Evolutionary conservation across 2,888 invertebrate genomes (phyloP), one percentile per base, ranked within the genome.

Genomic region (Ephialtes manifestator): DNA sequence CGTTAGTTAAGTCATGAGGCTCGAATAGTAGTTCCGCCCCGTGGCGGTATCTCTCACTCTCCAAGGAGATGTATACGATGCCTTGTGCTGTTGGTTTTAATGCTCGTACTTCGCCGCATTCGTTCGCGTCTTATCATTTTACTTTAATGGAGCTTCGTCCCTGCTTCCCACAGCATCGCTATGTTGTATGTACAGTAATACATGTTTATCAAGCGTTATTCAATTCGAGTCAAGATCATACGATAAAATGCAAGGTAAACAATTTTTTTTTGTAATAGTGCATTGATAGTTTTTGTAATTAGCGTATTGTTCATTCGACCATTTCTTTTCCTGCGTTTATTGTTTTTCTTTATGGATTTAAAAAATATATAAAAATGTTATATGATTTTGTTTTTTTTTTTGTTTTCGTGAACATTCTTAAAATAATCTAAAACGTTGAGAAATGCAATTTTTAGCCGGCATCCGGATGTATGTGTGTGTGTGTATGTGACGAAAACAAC

Each of bases 91-190:
- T 13, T 70, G 74, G 46, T 75, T 84, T 75, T 74, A 48, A 81
- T 35, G 70, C 28, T 15, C 55, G 48, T 43, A 81, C 15, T 81
- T 78, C 20, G 46, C 71, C 74, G 20, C 68, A 74, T 39, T 81
- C 74, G 70, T 81, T 70, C 35, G 74, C 53, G 31, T 39, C 63
- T 65, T 65, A 78, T 81, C 71, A 67, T 55, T 74, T n/a, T 63
- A 77, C 11, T 46, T 39, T 51, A n/a, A 18, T 31, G 8, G 83
- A 55, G 18, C 87, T 87, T 89, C 84, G 86, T 88, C 80, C 15
- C 4, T 24, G 28, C 39, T n/a, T 35, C 63, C 11, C 35, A 4
- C 28, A 58, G 55, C 28, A 28, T 24, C 28, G n/a, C 20, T 7
- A 15, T 15, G 1, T 15, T 15, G 7, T 46, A 15, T 15, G 2